Percentiles rank a stretch among this genome's conserved stretches.
Evolutionary conservation across 2,113 vertebrate genomes (phyloP).

Genomic region (human (Homo sapiens)): GRCh38 chr4:158471001-158471500

Average conservation of each 20-base stretch:
- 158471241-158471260: not conserved
- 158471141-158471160: not conserved
- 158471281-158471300: not conserved
- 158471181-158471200: not conserved
- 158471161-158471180: not conserved
- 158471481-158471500: not conserved
- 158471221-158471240: not conserved
- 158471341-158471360: not conserved
- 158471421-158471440: not conserved
- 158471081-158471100: not conserved
- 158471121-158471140: not conserved
- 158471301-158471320: not conserved
- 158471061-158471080: not conserved
- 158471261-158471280: not conserved
- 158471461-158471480: not conserved
- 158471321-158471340: not conserved
- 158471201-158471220: not conserved
- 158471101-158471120: not conserved
- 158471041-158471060: not conserved
- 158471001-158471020: not conserved
- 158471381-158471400: not conserved
- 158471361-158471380: not conserved
- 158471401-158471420: not conserved
- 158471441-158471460: not conserved
- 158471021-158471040: not conserved